phyloP scores from a whole-genome alignment of 2,888 invertebrate genomes.

The Unio pictorum region DNA sequence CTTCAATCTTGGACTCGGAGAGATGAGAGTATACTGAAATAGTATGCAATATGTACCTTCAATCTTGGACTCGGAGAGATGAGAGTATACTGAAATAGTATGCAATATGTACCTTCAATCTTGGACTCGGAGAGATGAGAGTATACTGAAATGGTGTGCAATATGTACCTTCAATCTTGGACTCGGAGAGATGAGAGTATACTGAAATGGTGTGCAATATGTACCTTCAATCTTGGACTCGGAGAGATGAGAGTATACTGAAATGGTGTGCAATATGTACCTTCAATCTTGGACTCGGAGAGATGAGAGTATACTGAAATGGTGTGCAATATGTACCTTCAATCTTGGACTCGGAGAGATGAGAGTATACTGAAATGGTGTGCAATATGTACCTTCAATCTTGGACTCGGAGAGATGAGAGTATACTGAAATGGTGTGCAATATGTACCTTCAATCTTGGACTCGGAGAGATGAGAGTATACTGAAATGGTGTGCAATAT shows the following conservation, averaged over 20 bases:
- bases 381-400: constrained; percentile 76
- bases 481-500: constrained; percentile 81
- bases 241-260: constrained; percentile 89
- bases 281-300: constrained; percentile 87
- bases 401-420: constrained; percentile 86
- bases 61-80: constrained; percentile 86
- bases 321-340: constrained; percentile 75
- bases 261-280: constrained; percentile 77
- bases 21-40: constrained; percentile 91
- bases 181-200: constrained; percentile 87
- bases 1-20: constrained; percentile 87
- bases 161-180: constrained; percentile 80
- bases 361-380: constrained; percentile 90
- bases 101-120: constrained; percentile 76
- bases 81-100: constrained; percentile 90
- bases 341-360: constrained; percentile 86
- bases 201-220: constrained; percentile 81
- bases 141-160: constrained; percentile 86
- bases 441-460: constrained; percentile 80
- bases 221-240: constrained; percentile 83
- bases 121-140: constrained; percentile 86
- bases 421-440: constrained; percentile 86
- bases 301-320: constrained; percentile 91
- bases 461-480: constrained; percentile 87
- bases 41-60: constrained; percentile 75